Evolutionary conservation across 2,113 vertebrate genomes (phyloP).

Genomic region (Tonatia bakeri): DNA sequence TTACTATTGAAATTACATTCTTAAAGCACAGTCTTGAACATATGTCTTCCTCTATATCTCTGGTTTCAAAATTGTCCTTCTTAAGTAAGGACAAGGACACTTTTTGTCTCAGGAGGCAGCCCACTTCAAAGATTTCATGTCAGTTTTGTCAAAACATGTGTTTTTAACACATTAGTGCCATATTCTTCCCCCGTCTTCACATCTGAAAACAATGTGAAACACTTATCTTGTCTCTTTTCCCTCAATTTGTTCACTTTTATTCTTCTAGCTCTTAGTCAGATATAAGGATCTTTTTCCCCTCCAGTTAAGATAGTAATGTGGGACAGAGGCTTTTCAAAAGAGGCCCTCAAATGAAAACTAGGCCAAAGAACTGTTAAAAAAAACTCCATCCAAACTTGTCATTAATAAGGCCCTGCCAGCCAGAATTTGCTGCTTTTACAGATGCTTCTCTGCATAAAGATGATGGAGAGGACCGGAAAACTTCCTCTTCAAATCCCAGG

Average conservation of each 20-base stretch:
- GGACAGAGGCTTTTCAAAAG: constrained; percentile 27
- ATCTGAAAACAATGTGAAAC: constrained; percentile 45
- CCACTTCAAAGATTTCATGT: constrained; percentile 39
- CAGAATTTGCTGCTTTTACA: neutral
- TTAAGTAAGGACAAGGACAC: neutral
- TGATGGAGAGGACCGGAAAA: neutral
- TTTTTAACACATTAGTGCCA: constrained; percentile 62
- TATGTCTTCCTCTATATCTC: neutral
- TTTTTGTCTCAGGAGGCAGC: neutral
- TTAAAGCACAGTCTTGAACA: neutral
- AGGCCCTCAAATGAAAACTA: constrained; percentile 33
- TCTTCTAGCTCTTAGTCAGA: constrained; percentile 49
- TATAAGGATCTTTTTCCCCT: neutral
- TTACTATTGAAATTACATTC: neutral
- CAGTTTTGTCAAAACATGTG: constrained; percentile 60
- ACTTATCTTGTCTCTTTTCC: constrained; percentile 67
- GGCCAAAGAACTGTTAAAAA: constrained; percentile 14
- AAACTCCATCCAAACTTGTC: neutral
- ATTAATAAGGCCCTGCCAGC: constrained; percentile 30
- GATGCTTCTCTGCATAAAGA: neutral
- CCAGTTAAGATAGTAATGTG: constrained; percentile 30
- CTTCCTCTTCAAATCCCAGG: neutral
- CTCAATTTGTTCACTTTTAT: constrained; percentile 49
- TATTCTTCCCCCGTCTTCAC: constrained; percentile 27
- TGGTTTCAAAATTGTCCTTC: constrained; percentile 43